Conservation (phyloP, 2,113 vertebrate genomes). For the Monopterus albus region DNA sequence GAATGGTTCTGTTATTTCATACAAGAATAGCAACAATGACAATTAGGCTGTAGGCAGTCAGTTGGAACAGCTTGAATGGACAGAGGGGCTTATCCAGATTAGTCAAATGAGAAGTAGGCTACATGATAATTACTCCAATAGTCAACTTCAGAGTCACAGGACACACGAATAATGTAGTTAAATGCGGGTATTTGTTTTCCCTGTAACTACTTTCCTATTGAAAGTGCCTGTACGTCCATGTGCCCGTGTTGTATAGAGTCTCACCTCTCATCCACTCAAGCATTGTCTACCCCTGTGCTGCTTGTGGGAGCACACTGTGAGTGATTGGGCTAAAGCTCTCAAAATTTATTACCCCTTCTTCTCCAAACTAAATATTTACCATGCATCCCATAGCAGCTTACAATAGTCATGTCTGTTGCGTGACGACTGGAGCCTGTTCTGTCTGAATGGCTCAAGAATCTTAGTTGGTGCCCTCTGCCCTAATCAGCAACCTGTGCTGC, state of each 20-base stretch:
- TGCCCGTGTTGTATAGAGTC: constrained; percentile 6
- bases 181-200: constrained; percentile 26
- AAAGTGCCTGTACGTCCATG: constrained; percentile 19
- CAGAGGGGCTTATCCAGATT: constrained; percentile 62
- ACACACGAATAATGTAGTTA: constrained; percentile 9
- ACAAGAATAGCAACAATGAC: constrained; percentile 45
- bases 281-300: constrained; percentile 16
- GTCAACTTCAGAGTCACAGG: constrained; percentile 36
- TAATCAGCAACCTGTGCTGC: constrained; percentile 70
- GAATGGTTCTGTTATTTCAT: constrained; percentile 50
- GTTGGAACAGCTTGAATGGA: constrained; percentile 69
- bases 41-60: constrained; percentile 55
- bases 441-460: constrained; percentile 70
- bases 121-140: constrained; percentile 60
- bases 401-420: constrained; percentile 75
- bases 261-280: constrained; percentile 11
- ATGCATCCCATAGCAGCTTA: constrained; percentile 76
- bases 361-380: constrained; percentile 84
- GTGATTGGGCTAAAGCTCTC: constrained; percentile 65
- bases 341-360: constrained; percentile 80
- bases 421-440: constrained; percentile 70
- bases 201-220: constrained; percentile 4
- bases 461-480: constrained; percentile 65
- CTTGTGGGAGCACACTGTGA: constrained; percentile 38
- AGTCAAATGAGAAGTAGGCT: constrained; percentile 62